These are phyloP conservation scores for Perccottus glenii DNA, from an alignment of 2,113 vertebrate genomes.

Conservation along the genomic window DNA sequence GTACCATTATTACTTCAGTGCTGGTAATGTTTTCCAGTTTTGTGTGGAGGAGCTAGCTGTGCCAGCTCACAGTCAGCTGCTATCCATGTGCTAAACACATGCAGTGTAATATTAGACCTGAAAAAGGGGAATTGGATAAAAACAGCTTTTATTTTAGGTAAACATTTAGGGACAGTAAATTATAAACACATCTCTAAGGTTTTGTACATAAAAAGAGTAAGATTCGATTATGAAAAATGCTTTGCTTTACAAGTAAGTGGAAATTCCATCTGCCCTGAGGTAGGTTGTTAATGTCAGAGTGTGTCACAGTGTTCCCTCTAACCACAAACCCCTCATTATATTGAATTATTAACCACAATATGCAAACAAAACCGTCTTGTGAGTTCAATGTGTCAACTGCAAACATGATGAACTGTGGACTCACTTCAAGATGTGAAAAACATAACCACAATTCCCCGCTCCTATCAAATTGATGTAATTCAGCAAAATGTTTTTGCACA, in stretches of 20 bases:
- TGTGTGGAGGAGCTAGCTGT: conserved; percentile 27
- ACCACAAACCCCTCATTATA: background rate
- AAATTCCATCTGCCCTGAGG: no score
- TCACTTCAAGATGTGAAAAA: background rate
- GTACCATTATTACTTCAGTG: conserved; percentile 13
- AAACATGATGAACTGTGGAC: background rate
- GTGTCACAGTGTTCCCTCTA: background rate
- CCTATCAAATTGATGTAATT: background rate
- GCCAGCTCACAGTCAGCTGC: conserved; percentile 68
- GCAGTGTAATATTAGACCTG: conserved; percentile 41
- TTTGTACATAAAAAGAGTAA: background rate
- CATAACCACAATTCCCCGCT: background rate
- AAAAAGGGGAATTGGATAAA: conserved; percentile 24
- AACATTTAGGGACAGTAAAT: background rate
- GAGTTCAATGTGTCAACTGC: background rate
- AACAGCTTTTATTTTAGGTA: background rate
- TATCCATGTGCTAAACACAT: conserved; percentile 9
- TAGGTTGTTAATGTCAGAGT: no score
- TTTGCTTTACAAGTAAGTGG: background rate
- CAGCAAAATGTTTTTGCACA: background rate
- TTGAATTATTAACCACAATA: background rate
- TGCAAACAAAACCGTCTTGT: background rate
- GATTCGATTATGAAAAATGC: no score
- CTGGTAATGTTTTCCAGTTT: conserved; percentile 31
- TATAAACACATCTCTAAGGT: background rate